Evolutionary conservation across 2,888 invertebrate genomes (phyloP), one percentile per base, ranked within the genome.

Genomic region (Alitta virens): DNA sequence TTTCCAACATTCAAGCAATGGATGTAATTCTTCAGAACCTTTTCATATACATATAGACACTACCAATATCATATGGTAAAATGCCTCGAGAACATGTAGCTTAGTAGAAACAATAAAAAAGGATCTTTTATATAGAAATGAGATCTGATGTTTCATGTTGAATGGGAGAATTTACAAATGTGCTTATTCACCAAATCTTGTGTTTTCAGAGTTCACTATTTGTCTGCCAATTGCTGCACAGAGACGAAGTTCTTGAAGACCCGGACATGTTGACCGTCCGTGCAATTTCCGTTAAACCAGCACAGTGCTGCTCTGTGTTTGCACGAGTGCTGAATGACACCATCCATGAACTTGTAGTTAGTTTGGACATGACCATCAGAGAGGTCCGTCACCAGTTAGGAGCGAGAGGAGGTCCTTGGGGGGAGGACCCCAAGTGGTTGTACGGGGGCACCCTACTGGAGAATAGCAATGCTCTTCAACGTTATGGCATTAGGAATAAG

Each of bases 361-460:
- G 26, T 2, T 49, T 43, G 23, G 62, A 64, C 16, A 62, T 53
- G n/a, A 60, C 61, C 2, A 21, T 64, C 3, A 27, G 54, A 9
- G 54, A 53, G 21, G 21, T 38, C 12, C 53, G 62, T 26, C 25
- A 46, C 18, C 64, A 64, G 58, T n/a, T 64, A 25, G 62, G 42
- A 23, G 18, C n/a, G 25, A 26, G 46, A 2, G 62, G 58, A 5
- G 62, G 62, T 1, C 64, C 58, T 12, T 62, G 53, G 57, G 54
- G 54, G 12, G 58, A 62, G 21, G 64, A 59, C 38, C 53, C 62
- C 23, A 21, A 23, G 24, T 64, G 64, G 64, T 38, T 64, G 24
- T 64, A 56, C 43, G 62, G 55, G 12, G 64, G 64, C 5, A 62
- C 58, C 9, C 55, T 64, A 2, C 43, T 64, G 49, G 58, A 62